A percentile compares a stretch with the other conserved stretches of the same genome.
phyloP scores from a whole-genome alignment of 1,140 invertebrate species.

The Drosophila bocki region DNA sequence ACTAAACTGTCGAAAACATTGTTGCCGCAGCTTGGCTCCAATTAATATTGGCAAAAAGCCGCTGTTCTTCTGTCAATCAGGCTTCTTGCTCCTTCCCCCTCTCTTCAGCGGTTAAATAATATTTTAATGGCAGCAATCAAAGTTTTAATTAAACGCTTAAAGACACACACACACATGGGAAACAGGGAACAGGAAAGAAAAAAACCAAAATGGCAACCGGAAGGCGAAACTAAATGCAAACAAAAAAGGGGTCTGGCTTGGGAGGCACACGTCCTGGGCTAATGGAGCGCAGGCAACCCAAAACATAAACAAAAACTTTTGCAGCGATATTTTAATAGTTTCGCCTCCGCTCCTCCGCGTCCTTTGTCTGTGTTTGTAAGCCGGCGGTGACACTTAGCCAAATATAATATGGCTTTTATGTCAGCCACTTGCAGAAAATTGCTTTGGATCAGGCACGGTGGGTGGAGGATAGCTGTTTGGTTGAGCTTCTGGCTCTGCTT shows the following conservation, averaged over 20 bases:
- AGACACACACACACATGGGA: slow-evolving; percentile 30
- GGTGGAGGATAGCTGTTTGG: neutral
- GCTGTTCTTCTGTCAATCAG: slow-evolving; percentile 10
- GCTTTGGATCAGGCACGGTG: slow-evolving; percentile 50
- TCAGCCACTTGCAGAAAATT: slow-evolving; percentile 79
- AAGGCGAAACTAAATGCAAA: slow-evolving; percentile 61
- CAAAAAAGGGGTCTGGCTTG: neutral
- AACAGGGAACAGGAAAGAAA: too few relatives aligned
- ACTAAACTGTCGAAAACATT: slow-evolving; percentile 20
- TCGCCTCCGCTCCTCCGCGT: neutral
- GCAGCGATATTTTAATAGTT: slow-evolving; percentile 79
- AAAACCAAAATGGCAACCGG: slow-evolving; percentile 22
- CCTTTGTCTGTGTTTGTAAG: slow-evolving; percentile 41
- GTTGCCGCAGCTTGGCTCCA: slow-evolving; percentile 10
- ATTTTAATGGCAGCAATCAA: slow-evolving; percentile 74
- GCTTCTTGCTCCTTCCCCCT: neutral
- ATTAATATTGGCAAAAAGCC: slow-evolving; percentile 16
- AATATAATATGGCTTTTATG: slow-evolving; percentile 82
- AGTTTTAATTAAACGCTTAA: slow-evolving; percentile 80
- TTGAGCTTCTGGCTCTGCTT: neutral
- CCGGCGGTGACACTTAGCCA: slow-evolving; percentile 79
- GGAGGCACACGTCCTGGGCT: slow-evolving; percentile 66
- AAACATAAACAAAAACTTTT: slow-evolving; percentile 81
- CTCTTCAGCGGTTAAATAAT: slow-evolving; percentile 26
- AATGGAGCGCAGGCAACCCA: slow-evolving; percentile 71